Evolutionary conservation across 1,140 invertebrate species (phyloP).

Genomic region (Aplysia californica): DNA sequence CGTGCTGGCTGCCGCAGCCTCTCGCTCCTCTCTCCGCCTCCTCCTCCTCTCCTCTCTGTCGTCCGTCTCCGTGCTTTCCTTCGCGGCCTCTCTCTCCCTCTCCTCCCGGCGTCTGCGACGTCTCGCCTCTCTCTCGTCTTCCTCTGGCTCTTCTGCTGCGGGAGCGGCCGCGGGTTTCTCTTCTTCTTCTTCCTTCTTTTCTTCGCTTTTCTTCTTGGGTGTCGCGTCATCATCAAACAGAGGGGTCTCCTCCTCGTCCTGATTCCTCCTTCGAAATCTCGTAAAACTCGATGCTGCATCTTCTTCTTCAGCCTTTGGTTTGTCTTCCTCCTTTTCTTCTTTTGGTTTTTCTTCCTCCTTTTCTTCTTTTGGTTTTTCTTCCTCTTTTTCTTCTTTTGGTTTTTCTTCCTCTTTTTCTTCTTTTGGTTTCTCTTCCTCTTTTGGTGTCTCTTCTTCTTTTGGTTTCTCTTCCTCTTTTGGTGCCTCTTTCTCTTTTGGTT

Average conservation of each 20-base stretch:
- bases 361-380: background rate
- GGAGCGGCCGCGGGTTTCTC: no score
- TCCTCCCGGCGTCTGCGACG: slow-evolving; percentile 18
- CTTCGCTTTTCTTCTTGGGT: slow-evolving; percentile 4
- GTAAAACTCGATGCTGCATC: background rate
- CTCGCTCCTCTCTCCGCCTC: slow-evolving; percentile 28
- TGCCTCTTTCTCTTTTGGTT: slow-evolving; percentile 5
- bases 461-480: slow-evolving; percentile 20
- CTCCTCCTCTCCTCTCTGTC: slow-evolving; percentile 27
- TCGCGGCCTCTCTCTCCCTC: slow-evolving; percentile 15
- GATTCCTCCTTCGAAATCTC: slow-evolving; percentile 12
- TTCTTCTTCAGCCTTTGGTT: slow-evolving; percentile 22
- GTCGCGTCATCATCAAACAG: background rate
- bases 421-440: slow-evolving; percentile 9
- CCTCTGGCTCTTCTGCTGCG: slow-evolving; percentile 2
- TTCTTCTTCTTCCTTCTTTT: slow-evolving; percentile 27
- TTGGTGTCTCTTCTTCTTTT: slow-evolving; percentile 11
- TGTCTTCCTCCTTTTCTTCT: slow-evolving; percentile 22
- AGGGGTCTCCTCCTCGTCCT: slow-evolving; percentile 20
- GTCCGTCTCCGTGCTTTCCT: slow-evolving; percentile 21
- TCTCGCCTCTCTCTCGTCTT: slow-evolving; percentile 27
- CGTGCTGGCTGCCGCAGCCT: slow-evolving; percentile 23
- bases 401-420: slow-evolving; percentile 22
- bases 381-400: background rate
- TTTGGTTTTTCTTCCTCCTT: slow-evolving; percentile 9